Conservation (phyloP, 2,113 vertebrate species). For the Prionailurus viverrinus region DNA sequence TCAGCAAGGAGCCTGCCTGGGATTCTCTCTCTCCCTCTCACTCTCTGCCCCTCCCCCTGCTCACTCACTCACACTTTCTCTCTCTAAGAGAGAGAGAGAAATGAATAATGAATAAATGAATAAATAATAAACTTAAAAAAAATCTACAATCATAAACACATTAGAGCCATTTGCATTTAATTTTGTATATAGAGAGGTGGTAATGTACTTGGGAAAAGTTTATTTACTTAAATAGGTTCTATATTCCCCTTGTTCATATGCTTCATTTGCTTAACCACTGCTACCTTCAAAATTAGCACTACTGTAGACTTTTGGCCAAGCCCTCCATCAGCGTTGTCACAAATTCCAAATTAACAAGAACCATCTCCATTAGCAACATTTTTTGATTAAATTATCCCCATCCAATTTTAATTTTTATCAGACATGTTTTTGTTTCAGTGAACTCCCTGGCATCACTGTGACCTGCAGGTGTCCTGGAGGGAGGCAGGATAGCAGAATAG, state of each 20-base stretch:
- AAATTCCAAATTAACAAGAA: conserved; percentile 23
- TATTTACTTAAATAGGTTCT: conserved; percentile 5
- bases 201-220: neutral
- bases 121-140: too few species aligned
- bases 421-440: neutral
- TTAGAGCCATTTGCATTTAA: neutral
- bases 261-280: conserved; percentile 5
- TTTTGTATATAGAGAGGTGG: neutral
- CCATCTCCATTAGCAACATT: neutral
- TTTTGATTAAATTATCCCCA: neutral
- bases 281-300: conserved; percentile 27
- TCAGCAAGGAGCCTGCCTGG: too few species aligned
- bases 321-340: neutral
- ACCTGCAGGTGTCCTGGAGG: neutral
- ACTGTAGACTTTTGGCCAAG: neutral
- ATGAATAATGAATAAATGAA: too few species aligned
- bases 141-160: neutral
- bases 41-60: too few species aligned
- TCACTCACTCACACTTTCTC: too few species aligned
- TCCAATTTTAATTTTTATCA: neutral
- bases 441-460: neutral
- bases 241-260: neutral
- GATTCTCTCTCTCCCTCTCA: too few species aligned
- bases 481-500: neutral
- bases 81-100: too few species aligned